phyloP scores from a whole-genome alignment of 2,113 vertebrate species.

The Apodemus speciosus region DNA sequence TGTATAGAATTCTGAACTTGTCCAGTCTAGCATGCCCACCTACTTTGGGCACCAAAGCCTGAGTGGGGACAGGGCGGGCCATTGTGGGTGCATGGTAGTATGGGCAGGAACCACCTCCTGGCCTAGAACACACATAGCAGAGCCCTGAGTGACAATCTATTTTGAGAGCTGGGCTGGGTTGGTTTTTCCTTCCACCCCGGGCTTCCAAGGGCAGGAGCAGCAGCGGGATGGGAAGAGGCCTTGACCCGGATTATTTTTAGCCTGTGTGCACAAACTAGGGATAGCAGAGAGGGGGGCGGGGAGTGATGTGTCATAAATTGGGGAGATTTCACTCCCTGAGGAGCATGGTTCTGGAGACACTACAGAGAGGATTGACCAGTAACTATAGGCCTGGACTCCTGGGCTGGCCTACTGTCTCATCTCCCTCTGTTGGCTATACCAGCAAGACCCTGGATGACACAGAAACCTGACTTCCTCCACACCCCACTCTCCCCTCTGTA shows the following conservation, averaged over 20 bases:
- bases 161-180: slow-evolving; percentile 48
- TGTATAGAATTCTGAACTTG: not conserved
- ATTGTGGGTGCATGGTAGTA: not conserved
- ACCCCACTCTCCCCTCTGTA: not conserved
- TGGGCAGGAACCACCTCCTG: not conserved
- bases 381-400: not conserved
- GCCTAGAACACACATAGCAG: not conserved
- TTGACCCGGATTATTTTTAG: slow-evolving; percentile 65
- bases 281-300: not conserved
- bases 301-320: too few relatives aligned
- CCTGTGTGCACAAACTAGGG: not conserved
- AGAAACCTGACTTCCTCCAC: not conserved
- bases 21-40: not conserved
- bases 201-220: slow-evolving; percentile 31
- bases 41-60: not conserved
- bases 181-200: slow-evolving; percentile 54
- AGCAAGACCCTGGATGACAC: not conserved
- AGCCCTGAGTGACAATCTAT: slow-evolving; percentile 62
- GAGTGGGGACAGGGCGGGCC: not conserved
- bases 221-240: not conserved
- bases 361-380: not conserved
- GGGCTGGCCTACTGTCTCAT: not conserved
- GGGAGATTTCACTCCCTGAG: not conserved
- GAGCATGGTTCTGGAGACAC: not conserved
- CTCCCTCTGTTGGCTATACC: not conserved